phyloP scores from a whole-genome alignment of 2,888 invertebrate genomes.

The Tetheella fluctuosa region DNA sequence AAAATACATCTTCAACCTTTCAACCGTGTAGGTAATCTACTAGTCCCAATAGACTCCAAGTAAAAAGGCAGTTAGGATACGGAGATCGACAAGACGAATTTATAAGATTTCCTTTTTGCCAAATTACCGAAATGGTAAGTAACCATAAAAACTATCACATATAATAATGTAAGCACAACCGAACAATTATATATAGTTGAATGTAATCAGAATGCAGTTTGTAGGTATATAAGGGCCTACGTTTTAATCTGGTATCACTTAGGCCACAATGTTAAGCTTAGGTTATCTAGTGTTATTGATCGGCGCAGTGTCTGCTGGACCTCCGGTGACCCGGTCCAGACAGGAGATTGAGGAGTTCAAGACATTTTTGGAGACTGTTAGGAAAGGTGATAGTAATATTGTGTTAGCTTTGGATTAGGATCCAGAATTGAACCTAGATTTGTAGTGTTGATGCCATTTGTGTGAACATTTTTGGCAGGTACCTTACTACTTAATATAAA shows the following conservation, averaged over 20 bases:
- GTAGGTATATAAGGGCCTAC: constrained; percentile 19
- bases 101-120: too few species aligned
- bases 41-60: too few species aligned
- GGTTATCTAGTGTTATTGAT: constrained; percentile 36
- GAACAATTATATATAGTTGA: not conserved
- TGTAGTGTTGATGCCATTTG: too few species aligned
- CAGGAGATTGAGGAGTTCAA: constrained; percentile 52
- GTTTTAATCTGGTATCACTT: not conserved
- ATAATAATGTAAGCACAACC: not conserved
- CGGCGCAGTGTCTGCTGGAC: constrained; percentile 40
- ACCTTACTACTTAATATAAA: too few species aligned
- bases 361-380: constrained; percentile 49
- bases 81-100: too few species aligned
- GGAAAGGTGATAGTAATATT: constrained; percentile 44
- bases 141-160: not conserved
- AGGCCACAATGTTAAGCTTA: not conserved
- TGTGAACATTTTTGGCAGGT: too few species aligned
- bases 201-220: not conserved
- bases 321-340: constrained; percentile 42
- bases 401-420: too few species aligned
- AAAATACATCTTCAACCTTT: too few species aligned
- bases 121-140: not conserved
- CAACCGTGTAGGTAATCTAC: too few species aligned
- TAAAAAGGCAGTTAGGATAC: too few species aligned
- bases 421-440: too few species aligned